Conservation (phyloP, 2,113 vertebrate genomes). For the Corvus hawaiiensis region DNA sequence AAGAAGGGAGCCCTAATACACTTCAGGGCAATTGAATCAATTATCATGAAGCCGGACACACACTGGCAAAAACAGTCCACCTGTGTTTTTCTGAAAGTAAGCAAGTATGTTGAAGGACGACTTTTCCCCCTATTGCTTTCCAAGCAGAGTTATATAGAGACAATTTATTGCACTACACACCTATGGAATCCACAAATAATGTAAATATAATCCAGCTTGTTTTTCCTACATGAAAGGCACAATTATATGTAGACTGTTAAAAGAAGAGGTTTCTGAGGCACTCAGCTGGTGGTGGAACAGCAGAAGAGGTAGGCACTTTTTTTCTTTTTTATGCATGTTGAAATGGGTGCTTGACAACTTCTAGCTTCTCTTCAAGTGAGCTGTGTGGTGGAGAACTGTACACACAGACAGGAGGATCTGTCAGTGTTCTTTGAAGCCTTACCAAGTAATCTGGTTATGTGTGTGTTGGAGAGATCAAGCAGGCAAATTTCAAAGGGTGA, state of each 20-base stretch:
- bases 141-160: neutral
- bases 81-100: neutral
- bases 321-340: accelerated
- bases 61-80: neutral
- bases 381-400: neutral
- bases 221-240: neutral
- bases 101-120: neutral
- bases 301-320: neutral
- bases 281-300: neutral
- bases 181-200: neutral
- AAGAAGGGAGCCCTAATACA: neutral
- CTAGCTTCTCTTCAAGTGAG: neutral
- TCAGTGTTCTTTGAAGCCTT: accelerated
- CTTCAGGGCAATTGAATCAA: neutral
- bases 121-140: neutral
- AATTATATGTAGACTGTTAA: neutral
- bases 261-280: neutral
- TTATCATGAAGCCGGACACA: neutral
- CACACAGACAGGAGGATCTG: neutral
- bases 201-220: neutral
- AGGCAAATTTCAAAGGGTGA: neutral
- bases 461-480: neutral
- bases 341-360: neutral
- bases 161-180: neutral
- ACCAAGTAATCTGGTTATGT: neutral